phyloP scores from a whole-genome alignment of 2,797 vertebrate genomes.

The Dallia pectoralis region DNA sequence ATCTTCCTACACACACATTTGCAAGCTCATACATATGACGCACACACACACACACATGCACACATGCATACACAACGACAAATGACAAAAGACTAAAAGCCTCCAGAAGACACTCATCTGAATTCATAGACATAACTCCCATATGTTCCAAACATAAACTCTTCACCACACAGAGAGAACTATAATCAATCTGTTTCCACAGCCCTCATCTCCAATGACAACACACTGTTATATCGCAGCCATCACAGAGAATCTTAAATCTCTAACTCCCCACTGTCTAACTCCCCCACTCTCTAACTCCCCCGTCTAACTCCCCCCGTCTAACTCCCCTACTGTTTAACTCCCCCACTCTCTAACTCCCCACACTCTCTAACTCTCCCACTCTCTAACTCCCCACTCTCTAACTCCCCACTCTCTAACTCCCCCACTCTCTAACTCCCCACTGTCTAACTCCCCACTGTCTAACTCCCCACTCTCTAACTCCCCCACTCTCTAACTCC shows the following conservation, averaged over 20 bases:
- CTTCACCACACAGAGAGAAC: conserved; percentile 55
- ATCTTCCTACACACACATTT: conserved; percentile 6
- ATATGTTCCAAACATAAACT: conserved; percentile 63
- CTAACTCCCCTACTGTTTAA: no score
- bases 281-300: no score
- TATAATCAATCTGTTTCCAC: conserved; percentile 31
- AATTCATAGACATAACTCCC: conserved; percentile 48
- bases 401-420: no score
- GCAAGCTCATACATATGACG: not conserved
- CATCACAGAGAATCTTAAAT: conserved; percentile 68
- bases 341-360: no score
- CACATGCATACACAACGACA: not conserved
- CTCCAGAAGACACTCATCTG: conserved; percentile 34
- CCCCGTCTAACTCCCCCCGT: no score
- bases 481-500: no score
- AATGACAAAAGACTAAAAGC: no score
- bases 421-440: no score
- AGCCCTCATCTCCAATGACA: conserved; percentile 63
- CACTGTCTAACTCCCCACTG: no score
- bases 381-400: no score
- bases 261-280: conserved; percentile 37
- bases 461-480: no score
- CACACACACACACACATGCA: conserved; percentile 10
- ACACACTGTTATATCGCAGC: conserved; percentile 58
- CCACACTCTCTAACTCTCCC: no score